phyloP scores from a whole-genome alignment of 53 echinoderm and acorn worm species.

The Crossaster papposus region DNA sequence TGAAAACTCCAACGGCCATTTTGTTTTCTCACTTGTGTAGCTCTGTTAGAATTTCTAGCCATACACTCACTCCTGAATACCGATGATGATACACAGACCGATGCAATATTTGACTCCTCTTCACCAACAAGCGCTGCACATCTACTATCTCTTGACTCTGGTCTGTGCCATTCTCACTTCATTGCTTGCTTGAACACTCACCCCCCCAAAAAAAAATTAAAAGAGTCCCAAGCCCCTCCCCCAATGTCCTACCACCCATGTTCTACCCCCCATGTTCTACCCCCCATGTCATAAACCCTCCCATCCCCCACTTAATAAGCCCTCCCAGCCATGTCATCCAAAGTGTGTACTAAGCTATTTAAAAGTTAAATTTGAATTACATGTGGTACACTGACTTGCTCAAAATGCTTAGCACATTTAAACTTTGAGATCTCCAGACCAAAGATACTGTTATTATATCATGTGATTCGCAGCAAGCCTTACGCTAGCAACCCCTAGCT shows the following conservation, averaged over 20 bases:
- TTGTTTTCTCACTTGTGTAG: slow-evolving; percentile 7
- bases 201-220: too few species aligned
- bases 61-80: slow-evolving; percentile 7
- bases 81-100: not conserved
- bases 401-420: too few species aligned
- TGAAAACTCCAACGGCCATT: not conserved
- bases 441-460: too few species aligned
- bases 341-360: not conserved
- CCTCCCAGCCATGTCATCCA: not conserved
- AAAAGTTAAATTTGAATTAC: not conserved
- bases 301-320: not conserved
- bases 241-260: not conserved
- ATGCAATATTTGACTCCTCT: not conserved
- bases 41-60: slow-evolving; percentile 6
- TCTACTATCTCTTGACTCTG: slow-evolving; percentile 16
- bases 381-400: too few species aligned
- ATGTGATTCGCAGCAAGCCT: too few species aligned
- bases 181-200: not conserved
- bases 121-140: slow-evolving; percentile 12
- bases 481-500: too few species aligned
- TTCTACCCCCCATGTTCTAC: not conserved
- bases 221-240: not conserved
- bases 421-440: too few species aligned
- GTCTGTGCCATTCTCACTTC: slow-evolving; percentile 33
- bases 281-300: not conserved